Percentiles rank a stretch among this genome's conserved stretches.
Conservation (phyloP, 2,797 vertebrate species). For the Setipinna tenuifilis region DNA sequence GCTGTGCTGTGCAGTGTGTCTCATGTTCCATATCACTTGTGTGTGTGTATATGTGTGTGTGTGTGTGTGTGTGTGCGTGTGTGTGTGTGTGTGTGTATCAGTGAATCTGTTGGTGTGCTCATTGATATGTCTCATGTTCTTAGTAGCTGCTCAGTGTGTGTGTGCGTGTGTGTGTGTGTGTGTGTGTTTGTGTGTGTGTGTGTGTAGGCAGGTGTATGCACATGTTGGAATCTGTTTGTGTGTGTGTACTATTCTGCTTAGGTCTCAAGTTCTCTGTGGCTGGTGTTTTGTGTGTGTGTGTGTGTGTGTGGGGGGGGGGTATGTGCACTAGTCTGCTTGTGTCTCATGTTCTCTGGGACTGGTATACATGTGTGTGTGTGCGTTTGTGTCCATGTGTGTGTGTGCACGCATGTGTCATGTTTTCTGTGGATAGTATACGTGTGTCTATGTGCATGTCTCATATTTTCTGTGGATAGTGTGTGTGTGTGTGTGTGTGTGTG, state of each 20-base stretch:
- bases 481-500: background rate
- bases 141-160: background rate
- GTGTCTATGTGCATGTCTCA: background rate
- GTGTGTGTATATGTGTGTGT: background rate
- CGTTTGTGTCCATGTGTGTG: no score
- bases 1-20: background rate
- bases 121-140: background rate
- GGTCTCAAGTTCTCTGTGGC: background rate
- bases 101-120: background rate
- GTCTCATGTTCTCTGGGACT: background rate
- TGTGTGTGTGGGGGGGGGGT: no score
- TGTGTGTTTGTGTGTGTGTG: background rate
- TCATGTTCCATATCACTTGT: no score
- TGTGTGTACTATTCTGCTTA: background rate
- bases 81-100: background rate
- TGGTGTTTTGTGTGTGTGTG: background rate
- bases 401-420: background rate
- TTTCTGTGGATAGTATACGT: background rate
- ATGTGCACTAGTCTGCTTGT: background rate
- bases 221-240: background rate
- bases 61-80: slow-evolving; percentile 1
- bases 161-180: background rate
- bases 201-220: background rate
- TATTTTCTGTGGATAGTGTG: background rate
- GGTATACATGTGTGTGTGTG: no score